Evolutionary conservation across 2,797 vertebrate genomes (phyloP), one percentile per base, ranked within the genome.

Genomic region (Danio albolineatus): DNA sequence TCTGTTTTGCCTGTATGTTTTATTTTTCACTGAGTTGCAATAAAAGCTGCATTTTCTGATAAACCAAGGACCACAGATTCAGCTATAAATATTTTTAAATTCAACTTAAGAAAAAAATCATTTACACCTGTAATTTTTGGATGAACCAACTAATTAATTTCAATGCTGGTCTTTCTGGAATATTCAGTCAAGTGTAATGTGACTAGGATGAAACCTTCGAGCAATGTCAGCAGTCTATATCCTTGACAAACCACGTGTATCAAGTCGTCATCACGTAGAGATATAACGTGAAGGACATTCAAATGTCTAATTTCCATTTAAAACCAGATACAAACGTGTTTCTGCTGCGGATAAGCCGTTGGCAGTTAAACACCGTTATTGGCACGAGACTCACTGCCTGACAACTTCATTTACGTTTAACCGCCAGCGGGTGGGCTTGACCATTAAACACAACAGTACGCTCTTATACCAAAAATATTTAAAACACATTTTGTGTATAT

Each of bases 391-490:
- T 48, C 28, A 28, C 28, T 28, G 28, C 28, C 28, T 67, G 64
- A 14, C 53, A 69, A 39, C 28, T 69, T 53, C 38, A 69, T 57
- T 39, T 39, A 48, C 28, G 28, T 28, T 28, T 28, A 28, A 28
- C 62, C 16, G 62, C 10, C 41, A 66, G 62, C 19, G 74, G 41
- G 41, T 54, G 61, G 48, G 53, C 19, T 66, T 65, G 14, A 36
- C 10, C 46, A 39, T 76, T 46, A 56, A 46, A 66, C 12, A 46
- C 19, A n/a, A n/a, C 39, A 76, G 17, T 21, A n/a, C 4, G 36
- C 17, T n/a, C 8, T 3, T 54, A 43, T 51, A 53, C 4, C 38
- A 41, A 16, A 65, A 38, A 13, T 16, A 2, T 8, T 0, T 6
- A 43, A 0, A 64, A 41, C 36, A 62, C 6, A 64, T 10, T 54